A percentile compares a stretch with the other conserved stretches of the same genome.
phyloP scores from a whole-genome alignment of 2,113 vertebrate genomes.

The Syrmaticus mikado region DNA sequence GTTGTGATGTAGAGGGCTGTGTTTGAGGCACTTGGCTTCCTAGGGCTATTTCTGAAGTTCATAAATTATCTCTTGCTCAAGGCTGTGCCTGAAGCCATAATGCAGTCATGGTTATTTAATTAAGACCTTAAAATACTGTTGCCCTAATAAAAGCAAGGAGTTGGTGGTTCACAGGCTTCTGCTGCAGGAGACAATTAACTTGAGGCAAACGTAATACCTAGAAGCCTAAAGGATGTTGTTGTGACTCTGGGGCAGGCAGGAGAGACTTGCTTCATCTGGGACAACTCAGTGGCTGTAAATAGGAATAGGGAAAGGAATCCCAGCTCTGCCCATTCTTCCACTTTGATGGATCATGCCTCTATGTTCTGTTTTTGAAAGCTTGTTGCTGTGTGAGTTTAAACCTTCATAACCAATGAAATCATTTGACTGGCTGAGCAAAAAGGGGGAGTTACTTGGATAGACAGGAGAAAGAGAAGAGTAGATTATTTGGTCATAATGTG shows the following conservation, averaged over 20 bases:
- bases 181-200: not conserved
- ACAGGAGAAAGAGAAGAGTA: not conserved
- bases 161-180: not conserved
- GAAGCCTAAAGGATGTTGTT: not conserved
- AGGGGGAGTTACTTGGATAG: not conserved
- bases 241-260: accelerated
- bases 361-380: not conserved
- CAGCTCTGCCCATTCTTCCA: not conserved
- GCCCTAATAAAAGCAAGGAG: not conserved
- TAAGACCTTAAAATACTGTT: not conserved
- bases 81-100: slow-evolving; percentile 15
- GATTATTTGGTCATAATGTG: not conserved
- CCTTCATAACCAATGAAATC: not conserved
- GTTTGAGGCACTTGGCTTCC: not conserved
- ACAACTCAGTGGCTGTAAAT: not conserved
- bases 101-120: slow-evolving; percentile 20
- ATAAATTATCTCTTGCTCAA: not conserved
- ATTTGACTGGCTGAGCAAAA: not conserved
- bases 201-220: not conserved
- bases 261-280: not conserved
- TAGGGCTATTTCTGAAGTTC: not conserved
- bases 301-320: not conserved
- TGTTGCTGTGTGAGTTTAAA: not conserved
- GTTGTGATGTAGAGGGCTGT: not conserved
- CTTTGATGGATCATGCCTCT: not conserved